A percentile compares a stretch with the other conserved stretches of the same genome.
These are phyloP conservation scores for Brachionus calyciflorus DNA, from an alignment of 1,140 invertebrate genomes.

Conservation along the genomic window DNA sequence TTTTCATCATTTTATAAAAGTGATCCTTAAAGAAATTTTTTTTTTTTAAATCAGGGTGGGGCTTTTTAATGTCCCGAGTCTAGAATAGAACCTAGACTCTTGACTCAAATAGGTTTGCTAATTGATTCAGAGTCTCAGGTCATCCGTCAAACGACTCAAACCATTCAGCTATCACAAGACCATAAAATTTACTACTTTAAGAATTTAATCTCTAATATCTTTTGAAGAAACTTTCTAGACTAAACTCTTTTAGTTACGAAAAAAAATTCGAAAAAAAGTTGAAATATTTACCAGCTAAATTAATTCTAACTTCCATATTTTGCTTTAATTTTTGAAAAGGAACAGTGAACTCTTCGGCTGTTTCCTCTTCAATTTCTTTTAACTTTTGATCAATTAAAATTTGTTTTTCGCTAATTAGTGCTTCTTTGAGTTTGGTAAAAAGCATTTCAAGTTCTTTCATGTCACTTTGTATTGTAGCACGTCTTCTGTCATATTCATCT, in stretches of 20 bases:
- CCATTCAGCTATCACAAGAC: no score
- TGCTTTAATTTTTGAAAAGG: conserved; percentile 22
- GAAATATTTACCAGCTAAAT: background rate
- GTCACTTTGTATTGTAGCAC: background rate
- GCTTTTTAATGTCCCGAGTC: no score
- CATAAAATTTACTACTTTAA: no score
- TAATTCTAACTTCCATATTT: conserved; percentile 24
- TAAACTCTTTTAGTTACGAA: no score
- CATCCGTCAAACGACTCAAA: no score
- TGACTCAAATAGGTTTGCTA: no score
- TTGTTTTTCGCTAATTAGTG: conserved; percentile 31
- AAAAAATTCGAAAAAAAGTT: background rate
- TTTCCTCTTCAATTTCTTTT: conserved; percentile 45
- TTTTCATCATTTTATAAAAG: conserved; percentile 33
- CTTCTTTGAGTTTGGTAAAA: conserved; percentile 36
- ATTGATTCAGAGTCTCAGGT: no score
- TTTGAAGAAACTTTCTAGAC: no score
- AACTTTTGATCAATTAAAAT: conserved; percentile 23
- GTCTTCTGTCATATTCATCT: conserved; percentile 31
- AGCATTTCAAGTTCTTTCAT: conserved; percentile 21
- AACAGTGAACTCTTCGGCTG: conserved; percentile 31
- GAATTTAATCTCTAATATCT: background rate
- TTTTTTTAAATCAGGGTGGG: no score
- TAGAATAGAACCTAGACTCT: no score
- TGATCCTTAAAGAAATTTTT: no score